A percentile compares a stretch with the other conserved stretches of the same genome.
Evolutionary conservation across 2,113 vertebrate genomes (phyloP).

Genomic region (Saguinus imperator): DNA sequence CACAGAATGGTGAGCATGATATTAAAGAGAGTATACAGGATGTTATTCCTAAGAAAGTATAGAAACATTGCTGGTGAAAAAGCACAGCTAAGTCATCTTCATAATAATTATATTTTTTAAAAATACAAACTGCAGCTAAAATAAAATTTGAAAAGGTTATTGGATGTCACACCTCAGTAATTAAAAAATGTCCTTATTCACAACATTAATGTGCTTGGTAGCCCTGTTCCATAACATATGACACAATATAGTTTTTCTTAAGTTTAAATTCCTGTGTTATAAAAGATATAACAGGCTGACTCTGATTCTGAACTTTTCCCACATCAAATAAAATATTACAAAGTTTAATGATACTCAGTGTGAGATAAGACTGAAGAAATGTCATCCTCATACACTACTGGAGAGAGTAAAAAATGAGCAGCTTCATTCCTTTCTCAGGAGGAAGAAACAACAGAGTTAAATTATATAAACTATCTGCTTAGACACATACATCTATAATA

Average conservation of each 20-base stretch:
- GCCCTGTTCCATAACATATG: background rate
- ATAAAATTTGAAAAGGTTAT: background rate
- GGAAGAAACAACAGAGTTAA: background rate
- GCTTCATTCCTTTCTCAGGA: background rate
- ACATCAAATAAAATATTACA: background rate
- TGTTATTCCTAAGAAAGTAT: background rate
- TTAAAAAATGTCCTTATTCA: background rate
- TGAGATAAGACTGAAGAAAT: background rate
- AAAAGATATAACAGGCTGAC: background rate
- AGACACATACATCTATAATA: background rate
- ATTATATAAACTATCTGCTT: background rate
- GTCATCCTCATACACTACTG: background rate
- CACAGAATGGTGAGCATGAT: background rate
- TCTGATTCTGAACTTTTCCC: background rate
- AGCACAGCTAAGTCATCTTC: background rate
- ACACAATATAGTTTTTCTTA: background rate
- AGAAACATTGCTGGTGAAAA: background rate
- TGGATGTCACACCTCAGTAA: background rate
- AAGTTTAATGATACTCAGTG: background rate
- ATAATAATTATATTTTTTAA: background rate
- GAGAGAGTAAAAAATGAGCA: background rate
- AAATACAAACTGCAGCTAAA: background rate
- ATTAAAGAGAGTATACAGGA: background rate
- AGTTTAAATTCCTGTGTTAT: conserved; percentile 1
- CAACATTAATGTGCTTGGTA: background rate